Evolutionary conservation across 2,888 invertebrate genomes (phyloP).

Genomic region (Stenolophus ochropezus): DNA sequence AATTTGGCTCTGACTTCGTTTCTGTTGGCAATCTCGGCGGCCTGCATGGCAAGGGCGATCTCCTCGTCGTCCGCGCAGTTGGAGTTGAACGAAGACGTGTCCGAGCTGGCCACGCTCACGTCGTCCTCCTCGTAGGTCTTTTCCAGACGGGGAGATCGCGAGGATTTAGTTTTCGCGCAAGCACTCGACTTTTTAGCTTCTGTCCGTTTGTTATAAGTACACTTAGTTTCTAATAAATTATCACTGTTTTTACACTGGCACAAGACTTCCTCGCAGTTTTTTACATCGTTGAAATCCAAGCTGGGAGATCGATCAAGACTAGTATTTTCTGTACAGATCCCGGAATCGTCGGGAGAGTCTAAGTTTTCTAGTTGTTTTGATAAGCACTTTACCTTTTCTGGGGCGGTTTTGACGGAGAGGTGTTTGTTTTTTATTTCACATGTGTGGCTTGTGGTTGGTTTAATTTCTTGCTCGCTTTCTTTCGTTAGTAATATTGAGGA

Average conservation of each 20-base stretch:
- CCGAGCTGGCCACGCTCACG: conserved; percentile 71
- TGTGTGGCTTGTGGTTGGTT: conserved; percentile 35
- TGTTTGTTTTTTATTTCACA: conserved; percentile 66
- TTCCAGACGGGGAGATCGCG: conserved; percentile 51
- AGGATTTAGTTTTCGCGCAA: conserved; percentile 33
- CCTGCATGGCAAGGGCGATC: conserved; percentile 89
- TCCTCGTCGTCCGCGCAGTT: conserved; percentile 91
- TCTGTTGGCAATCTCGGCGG: conserved; percentile 86
- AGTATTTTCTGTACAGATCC: conserved; percentile 84
- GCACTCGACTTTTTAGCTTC: conserved; percentile 39
- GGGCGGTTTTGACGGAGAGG: conserved; percentile 70
- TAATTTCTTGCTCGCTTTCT: conserved; percentile 70
- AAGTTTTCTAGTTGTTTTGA: conserved; percentile 61
- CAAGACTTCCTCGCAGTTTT: conserved; percentile 60
- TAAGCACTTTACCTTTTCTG: conserved; percentile 65
- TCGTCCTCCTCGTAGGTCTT: conserved; percentile 64
- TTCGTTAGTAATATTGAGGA: conserved; percentile 77
- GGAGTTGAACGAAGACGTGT: conserved; percentile 83
- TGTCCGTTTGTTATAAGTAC: conserved; percentile 60
- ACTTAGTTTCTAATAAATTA: conserved; percentile 55
- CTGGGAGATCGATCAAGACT: conserved; percentile 81
- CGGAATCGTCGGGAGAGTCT: conserved; percentile 78
- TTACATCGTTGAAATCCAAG: conserved; percentile 72
- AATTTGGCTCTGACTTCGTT: conserved; percentile 88
- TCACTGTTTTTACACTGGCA: conserved; percentile 61